Conservation (phyloP, 2,888 invertebrate species). For the Junonia oenone region DNA sequence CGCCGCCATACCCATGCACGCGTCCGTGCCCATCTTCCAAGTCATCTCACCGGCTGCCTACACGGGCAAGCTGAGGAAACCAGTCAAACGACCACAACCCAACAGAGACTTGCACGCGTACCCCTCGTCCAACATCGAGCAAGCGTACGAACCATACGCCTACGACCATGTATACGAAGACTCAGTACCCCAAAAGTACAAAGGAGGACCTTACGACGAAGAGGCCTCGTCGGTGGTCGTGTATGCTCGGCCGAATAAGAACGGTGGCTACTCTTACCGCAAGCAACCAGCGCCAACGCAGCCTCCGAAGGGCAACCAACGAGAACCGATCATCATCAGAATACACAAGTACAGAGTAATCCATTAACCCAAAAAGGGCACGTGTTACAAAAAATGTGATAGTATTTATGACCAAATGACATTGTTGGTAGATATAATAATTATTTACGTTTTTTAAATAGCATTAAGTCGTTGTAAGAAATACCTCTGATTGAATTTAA, state of each 20-base stretch:
- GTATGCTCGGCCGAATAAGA: conserved; percentile 55
- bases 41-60: conserved; percentile 40
- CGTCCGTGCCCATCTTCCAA: conserved; percentile 54
- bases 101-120: conserved; percentile 17
- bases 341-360: conserved; percentile 59
- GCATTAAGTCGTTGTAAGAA: neutral
- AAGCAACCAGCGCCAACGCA: conserved; percentile 32
- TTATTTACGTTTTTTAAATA: neutral
- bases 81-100: conserved; percentile 13
- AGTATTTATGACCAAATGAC: neutral
- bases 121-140: conserved; percentile 16
- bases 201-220: conserved; percentile 28
- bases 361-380: conserved; percentile 19
- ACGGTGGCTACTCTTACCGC: conserved; percentile 59
- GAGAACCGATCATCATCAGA: conserved; percentile 50
- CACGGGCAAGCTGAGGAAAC: conserved; percentile 8
- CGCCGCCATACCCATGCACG: conserved; percentile 58
- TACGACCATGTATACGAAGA: conserved; percentile 36
- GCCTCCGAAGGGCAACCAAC: conserved; percentile 31
- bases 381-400: neutral
- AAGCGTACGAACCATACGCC: conserved; percentile 32
- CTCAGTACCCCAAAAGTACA: conserved; percentile 20
- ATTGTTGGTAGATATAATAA: neutral
- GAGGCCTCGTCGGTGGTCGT: conserved; percentile 43
- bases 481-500: no score